Evolutionary conservation across 2,113 vertebrate species (phyloP).

Genomic region (Corythaixoides concolor): DNA sequence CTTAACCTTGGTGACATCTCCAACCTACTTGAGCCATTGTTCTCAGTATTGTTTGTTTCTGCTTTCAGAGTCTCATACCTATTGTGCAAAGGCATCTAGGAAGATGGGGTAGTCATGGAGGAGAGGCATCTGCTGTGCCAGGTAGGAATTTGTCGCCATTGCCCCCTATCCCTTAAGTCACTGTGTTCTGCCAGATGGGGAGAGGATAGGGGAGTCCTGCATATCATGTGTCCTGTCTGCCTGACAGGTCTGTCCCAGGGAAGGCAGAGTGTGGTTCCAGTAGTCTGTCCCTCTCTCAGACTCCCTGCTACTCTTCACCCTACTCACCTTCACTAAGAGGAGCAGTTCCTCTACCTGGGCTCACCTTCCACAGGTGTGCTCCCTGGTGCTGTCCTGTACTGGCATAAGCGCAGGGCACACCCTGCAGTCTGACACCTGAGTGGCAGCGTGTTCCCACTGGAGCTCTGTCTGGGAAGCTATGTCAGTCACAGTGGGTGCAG

Average conservation of each 20-base stretch:
- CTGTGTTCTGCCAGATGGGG: too few relatives aligned
- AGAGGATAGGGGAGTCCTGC: neutral
- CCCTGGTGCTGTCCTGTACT: neutral
- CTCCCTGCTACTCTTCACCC: neutral
- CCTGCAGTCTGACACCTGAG: too few relatives aligned
- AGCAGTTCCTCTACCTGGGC: neutral
- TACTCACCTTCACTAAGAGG: neutral
- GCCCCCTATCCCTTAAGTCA: too few relatives aligned
- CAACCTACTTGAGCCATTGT: too few relatives aligned
- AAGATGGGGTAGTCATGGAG: too few relatives aligned
- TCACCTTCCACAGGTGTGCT: neutral
- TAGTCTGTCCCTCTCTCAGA: too few relatives aligned
- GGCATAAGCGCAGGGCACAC: neutral
- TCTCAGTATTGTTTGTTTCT: neutral
- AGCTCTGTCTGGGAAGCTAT: neutral
- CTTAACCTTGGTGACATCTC: neutral
- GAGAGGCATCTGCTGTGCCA: too few relatives aligned
- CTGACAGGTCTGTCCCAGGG: neutral
- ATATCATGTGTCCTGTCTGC: too few relatives aligned
- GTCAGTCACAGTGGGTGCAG: accelerated
- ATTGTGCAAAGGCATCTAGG: too few relatives aligned
- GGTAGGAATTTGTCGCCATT: too few relatives aligned
- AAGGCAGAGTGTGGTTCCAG: too few relatives aligned
- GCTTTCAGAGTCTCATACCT: too few relatives aligned
- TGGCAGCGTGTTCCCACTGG: neutral